A percentile compares a stretch with the other conserved stretches of the same genome.
Conservation (phyloP, 2,113 vertebrate species). For the Pyxicephalus adspersus region DNA sequence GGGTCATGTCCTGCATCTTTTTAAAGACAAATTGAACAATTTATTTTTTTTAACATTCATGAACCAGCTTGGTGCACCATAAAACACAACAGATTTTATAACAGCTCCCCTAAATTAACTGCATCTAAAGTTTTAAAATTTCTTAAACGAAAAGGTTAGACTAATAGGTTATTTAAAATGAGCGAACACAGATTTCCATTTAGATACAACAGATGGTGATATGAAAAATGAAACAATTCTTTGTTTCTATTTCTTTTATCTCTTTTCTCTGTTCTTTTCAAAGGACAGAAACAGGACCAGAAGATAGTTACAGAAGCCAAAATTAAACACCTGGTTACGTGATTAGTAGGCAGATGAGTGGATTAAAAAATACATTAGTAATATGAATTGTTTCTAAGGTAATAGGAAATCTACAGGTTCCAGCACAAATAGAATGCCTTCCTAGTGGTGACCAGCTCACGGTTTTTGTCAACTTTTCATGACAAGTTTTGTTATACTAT, state of each 20-base stretch:
- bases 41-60: too few relatives aligned
- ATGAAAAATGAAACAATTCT: conserved; percentile 32
- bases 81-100: neutral
- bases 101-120: neutral
- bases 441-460: neutral
- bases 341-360: conserved; percentile 22
- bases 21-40: too few relatives aligned
- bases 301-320: conserved; percentile 3
- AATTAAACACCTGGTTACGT: conserved; percentile 17
- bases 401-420: neutral
- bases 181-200: conserved; percentile 40
- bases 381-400: neutral
- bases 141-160: conserved; percentile 10
- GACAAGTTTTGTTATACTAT: too few relatives aligned
- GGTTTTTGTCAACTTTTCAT: too few relatives aligned
- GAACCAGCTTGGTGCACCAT: too few relatives aligned
- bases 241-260: conserved; percentile 41
- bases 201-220: conserved; percentile 48
- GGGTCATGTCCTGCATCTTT: too few relatives aligned
- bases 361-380: neutral
- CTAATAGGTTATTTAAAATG: conserved; percentile 43
- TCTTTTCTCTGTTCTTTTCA: conserved; percentile 27
- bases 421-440: neutral
- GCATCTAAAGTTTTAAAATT: conserved; percentile 21
- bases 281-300: conserved; percentile 41